Evolutionary conservation across 2,888 invertebrate genomes (phyloP).

Genomic region (Smittia sp.): DNA sequence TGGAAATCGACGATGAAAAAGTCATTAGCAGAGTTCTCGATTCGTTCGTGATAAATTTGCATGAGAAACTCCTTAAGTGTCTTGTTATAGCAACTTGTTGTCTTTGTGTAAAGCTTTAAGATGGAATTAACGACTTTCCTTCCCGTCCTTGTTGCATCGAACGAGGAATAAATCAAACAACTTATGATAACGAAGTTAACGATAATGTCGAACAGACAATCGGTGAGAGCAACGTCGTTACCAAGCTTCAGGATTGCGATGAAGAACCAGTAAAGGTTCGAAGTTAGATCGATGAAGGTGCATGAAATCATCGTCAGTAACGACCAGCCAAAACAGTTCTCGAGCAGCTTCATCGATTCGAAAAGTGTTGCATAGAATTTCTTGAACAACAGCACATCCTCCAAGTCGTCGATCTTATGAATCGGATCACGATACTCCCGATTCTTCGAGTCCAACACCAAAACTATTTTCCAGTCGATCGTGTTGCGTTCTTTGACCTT

Average conservation of each 20-base stretch:
- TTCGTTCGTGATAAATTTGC: slow-evolving; percentile 9
- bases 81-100: not conserved
- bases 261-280: slow-evolving; percentile 29
- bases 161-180: slow-evolving; percentile 34
- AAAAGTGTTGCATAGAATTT: not conserved
- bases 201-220: slow-evolving; percentile 19
- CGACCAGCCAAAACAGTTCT: slow-evolving; percentile 26
- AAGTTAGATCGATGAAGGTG: slow-evolving; percentile 33
- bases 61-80: slow-evolving; percentile 26
- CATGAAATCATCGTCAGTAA: slow-evolving; percentile 5
- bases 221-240: not conserved
- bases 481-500: not conserved
- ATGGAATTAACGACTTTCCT: not conserved
- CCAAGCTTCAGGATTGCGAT: slow-evolving; percentile 6
- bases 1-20: slow-evolving; percentile 30
- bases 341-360: slow-evolving; percentile 21
- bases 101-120: not conserved
- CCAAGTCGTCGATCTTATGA: not conserved
- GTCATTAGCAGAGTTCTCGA: slow-evolving; percentile 28
- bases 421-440: not conserved
- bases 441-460: not conserved
- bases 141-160: not conserved
- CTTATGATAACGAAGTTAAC: not conserved
- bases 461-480: slow-evolving; percentile 1
- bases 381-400: slow-evolving; percentile 8